Evolutionary conservation across 2,113 vertebrate species (phyloP), one percentile per base, ranked within the genome.

Genomic region (Lontra canadensis): DNA sequence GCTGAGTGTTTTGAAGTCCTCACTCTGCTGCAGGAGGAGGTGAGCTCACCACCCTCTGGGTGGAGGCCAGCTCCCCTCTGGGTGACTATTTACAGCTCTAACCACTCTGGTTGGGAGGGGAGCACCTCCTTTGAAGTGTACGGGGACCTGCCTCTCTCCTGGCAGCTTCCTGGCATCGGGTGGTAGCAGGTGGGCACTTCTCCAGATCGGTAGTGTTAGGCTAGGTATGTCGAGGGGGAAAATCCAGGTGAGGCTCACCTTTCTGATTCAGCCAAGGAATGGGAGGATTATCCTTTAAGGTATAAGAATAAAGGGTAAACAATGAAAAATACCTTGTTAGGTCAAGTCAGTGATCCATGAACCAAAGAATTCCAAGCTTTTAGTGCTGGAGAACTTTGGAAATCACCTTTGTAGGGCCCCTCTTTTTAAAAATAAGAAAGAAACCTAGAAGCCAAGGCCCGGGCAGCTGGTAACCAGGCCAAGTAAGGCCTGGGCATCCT

Each of bases 341-440:
- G 92, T n/a, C 65, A 96, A 78, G 74, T 73, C 89, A 74, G 20
- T 93, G 96, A 87, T 47, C 69, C 84, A 20, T 20, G 78, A 81
- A 55, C 74, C 44, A 49, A 93, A 85, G 71, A 94, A 97, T 71
- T 65, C 65, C 69, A 78, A 34, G 83, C 63, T 29, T 67, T 74
- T 15, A 47, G 59, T 78, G 6, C 55, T 61, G 9, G 49, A 78
- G 78, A 96, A 61, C 57, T 59, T 47, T 89, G 91, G 42, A 47
- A 92, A 18, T 91, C 52, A 89, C 67, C 59, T 81, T 23, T 11
- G 31, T 13, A 49, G 29, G 57, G 31, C 21, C 3, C 36, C 36
- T 74, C 49, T 18, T 34, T 34, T 47, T 81, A 83, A 92, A 94
- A 85, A 87, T 87, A 61, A 94, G 79, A 55, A 73, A 85, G 81